Percentiles rank a stretch among this genome's conserved stretches.
phyloP scores from a whole-genome alignment of 1,140 invertebrate genomes.

The Leptonema lineaticorne region DNA sequence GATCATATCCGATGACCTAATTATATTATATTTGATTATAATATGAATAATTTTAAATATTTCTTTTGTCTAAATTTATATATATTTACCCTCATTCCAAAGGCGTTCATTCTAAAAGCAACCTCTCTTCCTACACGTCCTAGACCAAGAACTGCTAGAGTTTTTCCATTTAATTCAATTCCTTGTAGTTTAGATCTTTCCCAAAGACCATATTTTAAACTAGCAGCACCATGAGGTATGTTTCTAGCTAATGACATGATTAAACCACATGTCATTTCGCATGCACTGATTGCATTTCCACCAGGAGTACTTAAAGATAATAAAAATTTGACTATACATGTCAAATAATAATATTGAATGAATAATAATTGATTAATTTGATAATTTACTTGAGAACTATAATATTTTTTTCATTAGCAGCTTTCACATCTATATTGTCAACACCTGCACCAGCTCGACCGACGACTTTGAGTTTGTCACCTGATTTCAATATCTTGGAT shows the following conservation, averaged over 20 bases:
- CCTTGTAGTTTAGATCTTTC: slow-evolving; percentile 89
- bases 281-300: slow-evolving; percentile 95
- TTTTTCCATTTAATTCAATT: slow-evolving; percentile 87
- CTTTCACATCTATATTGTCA: slow-evolving; percentile 92
- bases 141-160: slow-evolving; percentile 89
- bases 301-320: slow-evolving; percentile 81
- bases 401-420: slow-evolving; percentile 82
- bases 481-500: slow-evolving; percentile 82
- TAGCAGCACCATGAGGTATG: slow-evolving; percentile 78
- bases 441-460: slow-evolving; percentile 96
- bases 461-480: slow-evolving; percentile 76
- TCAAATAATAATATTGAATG: background rate
- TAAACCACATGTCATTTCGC: slow-evolving; percentile 92
- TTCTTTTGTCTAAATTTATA: slow-evolving; percentile 35
- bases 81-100: slow-evolving; percentile 84
- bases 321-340: background rate
- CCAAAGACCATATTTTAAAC: slow-evolving; percentile 89
- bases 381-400: slow-evolving; percentile 89
- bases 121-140: slow-evolving; percentile 96
- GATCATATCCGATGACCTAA: slow-evolving; percentile 90
- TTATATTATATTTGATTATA: slow-evolving; percentile 29
- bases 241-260: slow-evolving; percentile 82
- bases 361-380: background rate
- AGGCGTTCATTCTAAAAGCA: slow-evolving; percentile 88
- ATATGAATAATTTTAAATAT: background rate